Base-by-base conservation (phyloP, 1,140 invertebrate genomes). In the Cherax quadricarinatus region DNA sequence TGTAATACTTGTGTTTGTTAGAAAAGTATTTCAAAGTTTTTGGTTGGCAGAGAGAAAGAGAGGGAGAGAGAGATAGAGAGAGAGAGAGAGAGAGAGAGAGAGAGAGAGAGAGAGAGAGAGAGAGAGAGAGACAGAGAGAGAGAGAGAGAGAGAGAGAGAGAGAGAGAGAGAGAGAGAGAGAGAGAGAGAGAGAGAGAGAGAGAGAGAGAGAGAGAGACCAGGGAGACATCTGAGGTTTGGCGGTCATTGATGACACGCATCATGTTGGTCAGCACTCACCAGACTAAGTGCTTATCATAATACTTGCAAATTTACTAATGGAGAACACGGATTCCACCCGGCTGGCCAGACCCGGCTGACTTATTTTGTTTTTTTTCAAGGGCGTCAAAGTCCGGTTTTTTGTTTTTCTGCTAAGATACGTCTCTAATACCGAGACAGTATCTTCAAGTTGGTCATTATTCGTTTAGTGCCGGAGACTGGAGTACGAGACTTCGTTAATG, bases 361-460 rank as follows among this genome's bases (percentile, higher is more conserved):
- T 75, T 75, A 30, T n/a, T 75, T 7, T 21, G n/a, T n/a, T 75
- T 75, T 75, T 75, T 75, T 75, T 57, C 6, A 41, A 41, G 3
- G 70, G 70, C 24, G 3, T 41, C 18, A 48, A 81, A 21, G 16
- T 57, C 48, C 21, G 60, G 49, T 18, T 62, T 57, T 66, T 57
- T 85, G 57, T 60, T 41, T 85, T 62, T 85, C 57, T 57, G 49
- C 49, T 24, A 57, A 30, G 41, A 30, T 85, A 85, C 83, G 41
- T 66, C 21, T 49, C 83, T 81, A 81, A 51, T 57, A 24, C 48
- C 14, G 48, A 21, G 60, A 9, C n/a, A 30, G 41, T 86, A 30
- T 86, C 57, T 86, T 14, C 12, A 70, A 75, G 24, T 30, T n/a
- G n/a, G n/a, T 75, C 70, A 75, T 75, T 75, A 75, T 75, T 75